Conservation (phyloP, 2,113 vertebrate genomes). For the Apus apus region DNA sequence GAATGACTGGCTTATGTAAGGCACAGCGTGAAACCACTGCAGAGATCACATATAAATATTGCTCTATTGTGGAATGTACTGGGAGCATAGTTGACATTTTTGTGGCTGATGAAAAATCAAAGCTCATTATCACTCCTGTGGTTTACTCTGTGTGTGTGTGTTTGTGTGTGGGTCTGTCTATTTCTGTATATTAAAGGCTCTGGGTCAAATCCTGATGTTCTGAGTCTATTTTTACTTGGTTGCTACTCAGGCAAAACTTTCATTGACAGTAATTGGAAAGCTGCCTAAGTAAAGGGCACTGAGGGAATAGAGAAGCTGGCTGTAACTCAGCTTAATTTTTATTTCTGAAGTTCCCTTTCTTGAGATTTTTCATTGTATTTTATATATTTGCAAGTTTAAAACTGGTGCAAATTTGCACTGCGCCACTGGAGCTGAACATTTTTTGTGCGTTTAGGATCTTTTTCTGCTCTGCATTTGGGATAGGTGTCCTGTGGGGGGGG, state of each 20-base stretch:
- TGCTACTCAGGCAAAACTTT: conserved; percentile 31
- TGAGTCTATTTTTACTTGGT: conserved; percentile 40
- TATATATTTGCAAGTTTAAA: not conserved
- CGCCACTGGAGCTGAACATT: not conserved
- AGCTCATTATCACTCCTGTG: conserved; percentile 16
- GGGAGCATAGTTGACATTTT: conserved; percentile 26
- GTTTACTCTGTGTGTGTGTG: not conserved
- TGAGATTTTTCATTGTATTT: not conserved
- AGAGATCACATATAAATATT: conserved; percentile 38
- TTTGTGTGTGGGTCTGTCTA: not conserved
- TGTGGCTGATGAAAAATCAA: conserved; percentile 53
- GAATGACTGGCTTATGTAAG: conserved; percentile 53
- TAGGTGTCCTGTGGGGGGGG: not conserved
- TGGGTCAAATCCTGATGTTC: conserved; percentile 15
- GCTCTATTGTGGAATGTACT: conserved; percentile 17
- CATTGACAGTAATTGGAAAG: conserved; percentile 46
- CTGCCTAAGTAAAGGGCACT: conserved; percentile 6
- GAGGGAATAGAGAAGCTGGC: conserved; percentile 5
- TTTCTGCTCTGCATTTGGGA: not conserved
- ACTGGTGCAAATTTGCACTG: not conserved
- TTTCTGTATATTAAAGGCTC: not conserved
- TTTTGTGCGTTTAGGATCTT: not conserved
- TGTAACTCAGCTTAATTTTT: not conserved
- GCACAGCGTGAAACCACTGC: not conserved
- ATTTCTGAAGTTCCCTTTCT: not conserved